Evolutionary conservation across 2,888 invertebrate species (phyloP).

Genomic region (Limnephilus rhombicus): DNA sequence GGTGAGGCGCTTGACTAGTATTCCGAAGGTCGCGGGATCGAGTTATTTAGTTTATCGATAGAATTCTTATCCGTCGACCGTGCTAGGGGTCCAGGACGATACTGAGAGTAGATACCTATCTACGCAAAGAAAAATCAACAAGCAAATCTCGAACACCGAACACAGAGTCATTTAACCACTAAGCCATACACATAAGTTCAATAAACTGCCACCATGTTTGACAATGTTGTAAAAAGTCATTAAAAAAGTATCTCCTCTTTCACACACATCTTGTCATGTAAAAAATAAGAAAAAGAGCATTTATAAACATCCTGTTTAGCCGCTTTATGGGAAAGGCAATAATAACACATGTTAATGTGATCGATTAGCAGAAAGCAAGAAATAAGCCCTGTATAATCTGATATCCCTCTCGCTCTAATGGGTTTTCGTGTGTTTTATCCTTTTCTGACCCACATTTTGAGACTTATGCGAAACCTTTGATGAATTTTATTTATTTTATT

Average conservation of each 20-base stretch:
- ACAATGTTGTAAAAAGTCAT: not conserved
- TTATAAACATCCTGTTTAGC: slow-evolving; percentile 62
- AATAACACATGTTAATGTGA: slow-evolving; percentile 66
- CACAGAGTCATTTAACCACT: not conserved
- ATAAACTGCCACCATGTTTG: not conserved
- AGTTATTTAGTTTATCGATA: too few relatives aligned
- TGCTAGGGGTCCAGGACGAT: too few relatives aligned
- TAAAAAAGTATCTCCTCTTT: not conserved
- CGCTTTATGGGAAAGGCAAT: slow-evolving; percentile 65
- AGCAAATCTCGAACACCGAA: not conserved
- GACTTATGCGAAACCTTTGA: slow-evolving; percentile 43
- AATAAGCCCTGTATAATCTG: slow-evolving; percentile 68
- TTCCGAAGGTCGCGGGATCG: too few relatives aligned
- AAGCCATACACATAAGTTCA: not conserved
- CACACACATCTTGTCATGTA: not conserved
- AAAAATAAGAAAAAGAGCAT: slow-evolving; percentile 13
- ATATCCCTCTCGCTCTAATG: slow-evolving; percentile 58
- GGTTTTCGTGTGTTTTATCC: not conserved
- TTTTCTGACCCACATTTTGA: not conserved
- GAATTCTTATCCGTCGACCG: too few relatives aligned
- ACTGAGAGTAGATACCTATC: too few relatives aligned
- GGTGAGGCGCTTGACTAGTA: too few relatives aligned
- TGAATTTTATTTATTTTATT: not conserved
- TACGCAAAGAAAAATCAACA: too few relatives aligned
- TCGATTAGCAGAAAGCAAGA: slow-evolving; percentile 61